Conservation (phyloP, 2,113 vertebrate genomes). For the Furnarius figulus region DNA sequence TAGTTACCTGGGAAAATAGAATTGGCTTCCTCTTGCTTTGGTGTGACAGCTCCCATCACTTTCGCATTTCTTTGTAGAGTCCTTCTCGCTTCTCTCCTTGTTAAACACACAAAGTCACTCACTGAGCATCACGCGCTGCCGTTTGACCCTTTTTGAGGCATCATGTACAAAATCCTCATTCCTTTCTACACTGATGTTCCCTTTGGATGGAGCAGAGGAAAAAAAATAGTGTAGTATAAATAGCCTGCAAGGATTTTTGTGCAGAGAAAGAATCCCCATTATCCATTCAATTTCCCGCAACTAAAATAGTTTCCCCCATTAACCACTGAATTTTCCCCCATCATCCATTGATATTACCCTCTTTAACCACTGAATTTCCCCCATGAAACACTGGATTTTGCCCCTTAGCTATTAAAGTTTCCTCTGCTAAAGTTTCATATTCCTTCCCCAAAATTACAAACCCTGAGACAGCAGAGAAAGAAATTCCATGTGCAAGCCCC, state of each 20-base stretch:
- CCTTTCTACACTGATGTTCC: neutral
- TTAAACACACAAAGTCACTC: neutral
- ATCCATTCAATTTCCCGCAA: neutral
- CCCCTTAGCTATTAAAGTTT: neutral
- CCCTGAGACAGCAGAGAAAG: neutral
- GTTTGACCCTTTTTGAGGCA: neutral
- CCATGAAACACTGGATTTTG: neutral
- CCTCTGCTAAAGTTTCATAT: neutral
- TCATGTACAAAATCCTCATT: neutral
- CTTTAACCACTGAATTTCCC: neutral
- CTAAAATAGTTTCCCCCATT: neutral
- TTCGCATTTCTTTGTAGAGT: neutral
- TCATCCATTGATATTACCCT: neutral
- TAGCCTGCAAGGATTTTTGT: neutral
- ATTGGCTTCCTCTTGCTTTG: neutral
- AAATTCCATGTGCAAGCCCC: neutral
- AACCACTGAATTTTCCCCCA: neutral
- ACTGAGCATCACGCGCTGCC: rapidly evolving
- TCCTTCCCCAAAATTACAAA: neutral
- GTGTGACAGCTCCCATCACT: neutral
- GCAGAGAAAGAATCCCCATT: neutral
- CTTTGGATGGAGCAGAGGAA: neutral
- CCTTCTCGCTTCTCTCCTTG: neutral
- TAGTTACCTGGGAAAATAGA: neutral
- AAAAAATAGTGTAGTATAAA: neutral